Percentiles rank a stretch among this genome's conserved stretches.
phyloP scores from a whole-genome alignment of 2,113 vertebrate genomes.

The Brachirus orientalis region DNA sequence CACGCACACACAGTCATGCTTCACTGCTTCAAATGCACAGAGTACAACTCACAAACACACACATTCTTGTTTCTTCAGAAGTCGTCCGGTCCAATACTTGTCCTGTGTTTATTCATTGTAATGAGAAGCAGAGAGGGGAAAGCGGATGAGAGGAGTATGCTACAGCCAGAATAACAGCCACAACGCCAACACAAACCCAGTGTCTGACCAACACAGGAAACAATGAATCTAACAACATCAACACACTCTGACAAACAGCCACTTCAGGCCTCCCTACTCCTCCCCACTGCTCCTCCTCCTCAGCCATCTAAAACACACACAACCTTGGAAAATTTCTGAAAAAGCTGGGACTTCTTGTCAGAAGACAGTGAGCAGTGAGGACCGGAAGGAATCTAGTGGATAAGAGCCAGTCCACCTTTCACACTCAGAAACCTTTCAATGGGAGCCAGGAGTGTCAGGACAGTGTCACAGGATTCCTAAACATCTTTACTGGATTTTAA shows the following conservation, averaged over 20 bases:
- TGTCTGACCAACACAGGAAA: conserved; percentile 82
- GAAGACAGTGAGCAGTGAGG: conserved; percentile 36
- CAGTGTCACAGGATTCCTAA: conserved; percentile 53
- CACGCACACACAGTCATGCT: conserved; percentile 2
- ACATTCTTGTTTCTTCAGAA: conserved; percentile 53
- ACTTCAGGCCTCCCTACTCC: conserved; percentile 72
- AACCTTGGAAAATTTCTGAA: conserved; percentile 43
- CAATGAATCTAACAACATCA: conserved; percentile 83
- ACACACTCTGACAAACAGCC: conserved; percentile 80
- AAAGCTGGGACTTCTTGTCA: conserved; percentile 38
- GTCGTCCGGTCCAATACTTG: conserved; percentile 49
- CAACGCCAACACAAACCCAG: conserved; percentile 81
- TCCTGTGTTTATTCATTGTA: conserved; percentile 76
- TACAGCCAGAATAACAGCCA: conserved; percentile 78
- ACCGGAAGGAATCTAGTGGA: conserved; percentile 62
- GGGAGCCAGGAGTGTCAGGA: conserved; percentile 60
- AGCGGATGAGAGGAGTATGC: conserved; percentile 52
- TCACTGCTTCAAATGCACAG: conserved; percentile 20
- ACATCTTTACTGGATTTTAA: conserved; percentile 56
- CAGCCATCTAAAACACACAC: conserved; percentile 40
- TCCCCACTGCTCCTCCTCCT: conserved; percentile 62
- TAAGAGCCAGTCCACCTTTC: conserved; percentile 51
- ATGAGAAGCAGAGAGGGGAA: conserved; percentile 77
- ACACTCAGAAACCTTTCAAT: conserved; percentile 48
- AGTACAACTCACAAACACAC: not conserved